Base-by-base conservation (phyloP, 2,113 vertebrate species). In the Forbesichthys papilliferus region DNA sequence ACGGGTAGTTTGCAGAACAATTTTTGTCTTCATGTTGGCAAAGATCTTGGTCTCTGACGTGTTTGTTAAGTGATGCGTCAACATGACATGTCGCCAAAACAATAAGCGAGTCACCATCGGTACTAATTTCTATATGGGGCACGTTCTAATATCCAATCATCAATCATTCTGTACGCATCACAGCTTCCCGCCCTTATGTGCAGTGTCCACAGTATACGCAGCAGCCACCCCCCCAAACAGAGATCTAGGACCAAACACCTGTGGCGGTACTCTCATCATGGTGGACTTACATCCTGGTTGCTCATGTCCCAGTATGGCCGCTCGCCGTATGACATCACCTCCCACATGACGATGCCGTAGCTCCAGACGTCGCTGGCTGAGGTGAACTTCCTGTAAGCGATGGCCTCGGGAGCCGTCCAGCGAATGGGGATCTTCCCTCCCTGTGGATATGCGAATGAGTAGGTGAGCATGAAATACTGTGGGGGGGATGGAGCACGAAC, bases 261-360 rank as follows among this genome's bases (percentile, higher is more conserved):
- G 36, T 42, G 36, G 36, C 0, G 36, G 7, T 8, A 42, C 5
- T 42, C 4, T 42, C 7, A 42, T 71, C 0, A 20, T 34, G 20
- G 12, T 27, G 7, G 49, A 91, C 97, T 96, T 87, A 99, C 97
- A 9, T 99, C 97, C 87, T 99, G 97, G 93, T 98, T 99, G 91
- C 96, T 98, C 97, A 99, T 99, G 92, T 99, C 97, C 97, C 97
- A 99, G 90, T 99, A 99, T 3, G 98, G 98, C 68, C 97, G 90
- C 77, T 99, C 98, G 56, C 98, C 98, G 0, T 98, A 98, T 16
- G 96, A 98, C 98, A 99, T 98, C 83, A 99, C 98, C 80, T 99
- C 98, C 98, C 97, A 98, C 98, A 99, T 99, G 87, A 99, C 96
- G 0, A 99, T 98, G 33, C 97, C 98, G 0, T 98, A 99, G 87